These are phyloP conservation scores for Merops nubicus DNA, from an alignment of 2,113 vertebrate genomes.

Conservation along the genomic window DNA sequence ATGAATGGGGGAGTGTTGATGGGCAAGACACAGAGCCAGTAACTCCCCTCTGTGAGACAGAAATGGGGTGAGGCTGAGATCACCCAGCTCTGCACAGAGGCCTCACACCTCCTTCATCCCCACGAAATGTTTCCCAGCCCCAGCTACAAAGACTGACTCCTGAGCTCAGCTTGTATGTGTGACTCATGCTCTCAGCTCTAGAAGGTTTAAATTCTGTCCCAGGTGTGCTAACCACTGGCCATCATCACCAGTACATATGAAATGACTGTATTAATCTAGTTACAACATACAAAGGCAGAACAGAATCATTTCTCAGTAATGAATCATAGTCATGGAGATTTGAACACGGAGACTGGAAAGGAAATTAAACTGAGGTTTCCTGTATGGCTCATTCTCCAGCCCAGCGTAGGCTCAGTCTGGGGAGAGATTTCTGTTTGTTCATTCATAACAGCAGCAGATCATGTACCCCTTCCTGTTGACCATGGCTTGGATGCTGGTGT, in stretches of 20 bases:
- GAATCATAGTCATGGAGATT: conserved; percentile 29
- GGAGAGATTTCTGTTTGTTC: background rate
- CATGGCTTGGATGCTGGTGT: fast-evolving
- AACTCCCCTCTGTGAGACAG: background rate
- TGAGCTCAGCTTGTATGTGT: background rate
- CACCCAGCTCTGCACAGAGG: background rate
- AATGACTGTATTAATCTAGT: background rate
- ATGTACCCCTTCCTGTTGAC: fast-evolving
- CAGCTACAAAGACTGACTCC: background rate
- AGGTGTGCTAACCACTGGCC: conserved; percentile 7
- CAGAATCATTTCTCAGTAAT: background rate
- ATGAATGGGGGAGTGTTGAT: background rate
- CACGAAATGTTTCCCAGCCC: background rate
- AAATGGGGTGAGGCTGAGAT: background rate
- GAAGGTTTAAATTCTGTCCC: conserved; percentile 27
- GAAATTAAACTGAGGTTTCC: conserved; percentile 16
- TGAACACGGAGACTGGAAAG: background rate
- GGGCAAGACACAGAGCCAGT: background rate
- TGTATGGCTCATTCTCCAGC: background rate
- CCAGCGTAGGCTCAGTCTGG: background rate
- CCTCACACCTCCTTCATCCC: background rate
- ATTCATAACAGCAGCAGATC: background rate
- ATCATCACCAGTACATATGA: background rate
- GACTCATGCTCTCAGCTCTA: background rate
- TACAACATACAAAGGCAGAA: background rate